Evolutionary conservation across 2,888 invertebrate species (phyloP).

Genomic region (Plebejus anna): DNA sequence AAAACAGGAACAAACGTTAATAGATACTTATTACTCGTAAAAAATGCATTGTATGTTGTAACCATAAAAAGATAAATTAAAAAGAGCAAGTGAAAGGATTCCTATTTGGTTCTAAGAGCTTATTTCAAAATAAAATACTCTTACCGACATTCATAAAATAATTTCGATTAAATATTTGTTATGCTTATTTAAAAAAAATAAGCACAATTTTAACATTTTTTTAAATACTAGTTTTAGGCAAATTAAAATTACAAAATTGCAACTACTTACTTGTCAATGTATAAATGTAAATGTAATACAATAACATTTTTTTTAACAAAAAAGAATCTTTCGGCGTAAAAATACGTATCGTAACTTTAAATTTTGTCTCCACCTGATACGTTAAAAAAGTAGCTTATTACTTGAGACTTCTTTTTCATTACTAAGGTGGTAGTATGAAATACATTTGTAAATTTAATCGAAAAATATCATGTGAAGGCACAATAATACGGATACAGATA

Average conservation of each 20-base stretch:
- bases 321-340: no score
- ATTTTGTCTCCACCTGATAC: background rate
- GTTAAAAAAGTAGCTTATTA: background rate
- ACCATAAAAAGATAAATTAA: background rate
- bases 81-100: background rate
- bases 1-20: background rate
- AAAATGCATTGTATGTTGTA: background rate
- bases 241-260: background rate
- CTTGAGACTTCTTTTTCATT: background rate
- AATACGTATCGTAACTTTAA: no score
- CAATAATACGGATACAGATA: background rate
- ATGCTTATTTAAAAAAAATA: background rate
- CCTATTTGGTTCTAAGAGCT: background rate
- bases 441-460: background rate
- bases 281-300: no score
- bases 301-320: no score
- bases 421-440: background rate
- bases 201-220: background rate
- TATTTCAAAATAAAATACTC: background rate
- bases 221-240: background rate
- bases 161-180: background rate
- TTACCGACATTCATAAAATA: no score
- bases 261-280: no score
- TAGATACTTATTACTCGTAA: background rate
- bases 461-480: conserved; percentile 5